Evolutionary conservation across 2,797 vertebrate genomes (phyloP).

Genomic region (Threskiornis aethiopicus): DNA sequence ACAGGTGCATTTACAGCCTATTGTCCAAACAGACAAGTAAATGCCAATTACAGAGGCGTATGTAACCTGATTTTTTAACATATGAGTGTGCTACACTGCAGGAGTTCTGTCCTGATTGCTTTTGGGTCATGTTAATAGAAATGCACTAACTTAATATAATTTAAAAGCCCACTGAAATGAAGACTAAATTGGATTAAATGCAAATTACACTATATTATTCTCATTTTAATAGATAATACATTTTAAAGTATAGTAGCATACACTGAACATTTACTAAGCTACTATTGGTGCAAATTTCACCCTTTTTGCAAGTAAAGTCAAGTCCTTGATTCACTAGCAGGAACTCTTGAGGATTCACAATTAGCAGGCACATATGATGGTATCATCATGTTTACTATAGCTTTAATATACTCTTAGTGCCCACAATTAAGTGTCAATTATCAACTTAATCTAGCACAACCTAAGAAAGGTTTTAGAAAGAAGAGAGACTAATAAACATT

Average conservation of each 20-base stretch:
- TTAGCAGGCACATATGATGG: background rate
- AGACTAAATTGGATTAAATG: background rate
- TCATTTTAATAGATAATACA: background rate
- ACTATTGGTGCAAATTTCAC: background rate
- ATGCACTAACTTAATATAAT: background rate
- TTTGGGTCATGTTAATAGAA: background rate
- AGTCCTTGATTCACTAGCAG: background rate
- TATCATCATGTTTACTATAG: background rate
- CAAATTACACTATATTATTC: background rate
- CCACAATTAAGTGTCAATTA: background rate
- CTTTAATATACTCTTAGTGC: background rate
- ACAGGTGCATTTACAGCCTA: background rate
- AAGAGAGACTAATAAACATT: background rate
- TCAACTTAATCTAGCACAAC: background rate
- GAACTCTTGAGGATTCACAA: background rate
- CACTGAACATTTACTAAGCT: background rate
- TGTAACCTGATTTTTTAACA: background rate
- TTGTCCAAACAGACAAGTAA: background rate
- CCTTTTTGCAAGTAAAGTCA: background rate
- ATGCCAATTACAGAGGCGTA: background rate
- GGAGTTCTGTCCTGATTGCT: background rate
- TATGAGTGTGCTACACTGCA: background rate
- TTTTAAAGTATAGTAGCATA: background rate
- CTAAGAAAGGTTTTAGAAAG: background rate
- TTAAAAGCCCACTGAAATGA: background rate